Evolutionary conservation across 2,113 vertebrate species (phyloP).

Genomic region (Prinia subflava): DNA sequence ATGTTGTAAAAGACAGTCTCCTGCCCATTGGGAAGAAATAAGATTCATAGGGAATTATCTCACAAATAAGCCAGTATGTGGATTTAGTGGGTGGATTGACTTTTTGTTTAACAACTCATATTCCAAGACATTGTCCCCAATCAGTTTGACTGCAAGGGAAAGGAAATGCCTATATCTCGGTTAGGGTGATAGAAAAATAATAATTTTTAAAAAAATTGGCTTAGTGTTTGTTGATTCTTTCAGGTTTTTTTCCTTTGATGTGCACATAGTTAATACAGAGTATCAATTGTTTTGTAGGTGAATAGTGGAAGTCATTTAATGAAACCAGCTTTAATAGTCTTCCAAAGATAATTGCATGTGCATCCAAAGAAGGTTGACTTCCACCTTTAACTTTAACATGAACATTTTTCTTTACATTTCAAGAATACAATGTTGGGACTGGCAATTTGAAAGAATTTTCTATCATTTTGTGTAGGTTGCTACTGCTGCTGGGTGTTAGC

Average conservation of each 20-base stretch:
- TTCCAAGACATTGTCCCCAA: background rate
- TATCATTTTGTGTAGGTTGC: conserved; percentile 42
- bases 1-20: background rate
- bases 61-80: background rate
- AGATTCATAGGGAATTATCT: background rate
- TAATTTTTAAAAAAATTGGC: rapidly evolving
- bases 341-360: background rate
- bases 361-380: background rate
- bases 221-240: background rate
- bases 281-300: background rate
- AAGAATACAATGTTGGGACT: background rate
- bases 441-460: conserved; percentile 13
- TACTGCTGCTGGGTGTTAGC: conserved; percentile 40
- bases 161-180: background rate
- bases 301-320: background rate
- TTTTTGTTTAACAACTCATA: background rate
- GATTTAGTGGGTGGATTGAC: background rate
- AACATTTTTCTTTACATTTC: background rate
- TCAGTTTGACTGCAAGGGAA: background rate
- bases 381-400: background rate
- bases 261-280: background rate
- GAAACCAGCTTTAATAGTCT: background rate
- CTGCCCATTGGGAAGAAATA: background rate
- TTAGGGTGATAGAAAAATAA: background rate
- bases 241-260: background rate